Conservation (phyloP, 53 echinoderm and acorn worm genomes). For the Pentamera pediparva region DNA sequence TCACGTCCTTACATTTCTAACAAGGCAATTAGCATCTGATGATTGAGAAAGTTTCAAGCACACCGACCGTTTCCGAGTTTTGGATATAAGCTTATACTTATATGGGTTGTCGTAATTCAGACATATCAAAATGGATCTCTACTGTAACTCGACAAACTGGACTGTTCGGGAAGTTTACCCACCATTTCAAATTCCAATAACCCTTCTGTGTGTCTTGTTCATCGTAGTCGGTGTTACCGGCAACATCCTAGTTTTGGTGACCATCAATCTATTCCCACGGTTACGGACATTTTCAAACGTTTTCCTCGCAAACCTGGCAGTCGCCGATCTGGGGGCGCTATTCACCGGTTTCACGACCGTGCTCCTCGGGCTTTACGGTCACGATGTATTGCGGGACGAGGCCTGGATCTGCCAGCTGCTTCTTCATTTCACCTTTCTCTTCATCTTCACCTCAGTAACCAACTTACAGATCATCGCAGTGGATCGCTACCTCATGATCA, state of each 20-base stretch:
- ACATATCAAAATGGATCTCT: no score
- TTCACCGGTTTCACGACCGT: background rate
- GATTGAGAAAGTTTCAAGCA: no score
- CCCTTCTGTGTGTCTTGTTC: background rate
- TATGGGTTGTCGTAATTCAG: no score
- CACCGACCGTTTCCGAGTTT: no score
- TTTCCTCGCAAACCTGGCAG: background rate
- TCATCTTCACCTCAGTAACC: conserved; percentile 17
- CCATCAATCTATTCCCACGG: background rate
- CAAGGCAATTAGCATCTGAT: no score
- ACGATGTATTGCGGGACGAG: no score
- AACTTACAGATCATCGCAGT: conserved; percentile 23
- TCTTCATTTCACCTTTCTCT: conserved; percentile 7
- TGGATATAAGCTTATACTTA: no score
- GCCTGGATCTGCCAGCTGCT: conserved; percentile 1
- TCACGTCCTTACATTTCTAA: no score
- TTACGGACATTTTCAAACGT: conserved; percentile 8
- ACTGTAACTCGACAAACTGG: no score
- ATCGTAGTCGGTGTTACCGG: background rate
- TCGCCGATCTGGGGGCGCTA: conserved; percentile 13
- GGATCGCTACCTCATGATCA: conserved; percentile 20
- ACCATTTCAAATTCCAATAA: no score
- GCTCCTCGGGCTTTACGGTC: background rate
- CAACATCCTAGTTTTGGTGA: background rate
- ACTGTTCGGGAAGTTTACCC: no score